phyloP scores from a whole-genome alignment of 2,113 vertebrate genomes.

The Nothocercus nigrocapillus region DNA sequence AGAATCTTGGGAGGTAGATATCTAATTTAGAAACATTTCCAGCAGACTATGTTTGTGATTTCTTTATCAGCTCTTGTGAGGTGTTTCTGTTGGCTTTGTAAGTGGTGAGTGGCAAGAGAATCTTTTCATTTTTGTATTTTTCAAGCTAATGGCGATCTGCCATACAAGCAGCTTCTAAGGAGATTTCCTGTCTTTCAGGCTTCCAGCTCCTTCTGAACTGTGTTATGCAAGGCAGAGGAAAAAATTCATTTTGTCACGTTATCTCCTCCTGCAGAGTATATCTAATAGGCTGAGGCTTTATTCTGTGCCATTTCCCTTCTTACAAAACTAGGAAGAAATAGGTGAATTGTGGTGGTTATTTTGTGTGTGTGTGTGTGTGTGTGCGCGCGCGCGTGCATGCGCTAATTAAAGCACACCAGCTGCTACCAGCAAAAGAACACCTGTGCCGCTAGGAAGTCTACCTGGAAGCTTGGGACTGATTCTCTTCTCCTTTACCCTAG shows the following conservation, averaged over 20 bases:
- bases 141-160: not conserved
- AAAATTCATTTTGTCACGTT: conserved; percentile 3
- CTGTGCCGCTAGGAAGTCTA: conserved; percentile 14
- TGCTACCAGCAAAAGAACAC: conserved; percentile 42
- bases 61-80: not conserved
- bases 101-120: not conserved
- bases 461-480: not conserved
- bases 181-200: not conserved
- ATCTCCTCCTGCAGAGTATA: not conserved
- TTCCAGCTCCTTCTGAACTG: conserved; percentile 12
- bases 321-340: not conserved
- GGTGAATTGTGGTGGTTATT: not conserved
- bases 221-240: not conserved
- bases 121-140: not conserved
- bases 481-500: not conserved
- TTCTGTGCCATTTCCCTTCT: not conserved
- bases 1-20: not conserved
- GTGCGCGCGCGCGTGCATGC: too few relatives aligned
- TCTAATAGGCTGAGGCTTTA: not conserved
- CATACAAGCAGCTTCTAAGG: not conserved
- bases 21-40: not conserved
- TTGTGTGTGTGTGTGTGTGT: too few relatives aligned
- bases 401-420: conserved; percentile 55
- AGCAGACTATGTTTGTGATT: not conserved
- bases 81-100: not conserved